Conservation (phyloP, 2,113 vertebrate genomes). For the Rostratula benghalensis region DNA sequence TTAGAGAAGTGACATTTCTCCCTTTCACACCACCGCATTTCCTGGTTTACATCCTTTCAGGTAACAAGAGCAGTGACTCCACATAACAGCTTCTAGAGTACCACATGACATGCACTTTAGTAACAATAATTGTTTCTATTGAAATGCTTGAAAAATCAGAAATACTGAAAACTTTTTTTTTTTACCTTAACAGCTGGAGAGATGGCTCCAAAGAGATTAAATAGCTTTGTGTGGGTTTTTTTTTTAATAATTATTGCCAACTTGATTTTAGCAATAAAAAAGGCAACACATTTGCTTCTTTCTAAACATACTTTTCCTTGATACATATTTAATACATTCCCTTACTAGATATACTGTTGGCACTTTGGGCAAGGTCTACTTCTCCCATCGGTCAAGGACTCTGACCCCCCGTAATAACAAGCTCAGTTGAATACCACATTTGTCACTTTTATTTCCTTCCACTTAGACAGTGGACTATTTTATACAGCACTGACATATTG, state of each 20-base stretch:
- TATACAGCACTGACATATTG: background rate
- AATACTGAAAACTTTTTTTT: background rate
- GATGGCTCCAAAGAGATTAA: background rate
- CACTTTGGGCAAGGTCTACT: background rate
- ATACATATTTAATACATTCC: background rate
- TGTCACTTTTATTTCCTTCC: background rate
- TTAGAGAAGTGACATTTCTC: background rate
- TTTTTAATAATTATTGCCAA: background rate
- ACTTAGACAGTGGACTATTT: background rate
- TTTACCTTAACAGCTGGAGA: background rate
- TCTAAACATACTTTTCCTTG: background rate
- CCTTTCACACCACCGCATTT: background rate
- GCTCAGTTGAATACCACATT: background rate
- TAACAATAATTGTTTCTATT: background rate
- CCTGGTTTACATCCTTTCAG: background rate
- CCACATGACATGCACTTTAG: fast-evolving
- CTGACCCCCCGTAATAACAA: background rate
- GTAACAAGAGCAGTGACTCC: background rate
- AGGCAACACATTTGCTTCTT: background rate
- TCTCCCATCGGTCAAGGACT: background rate
- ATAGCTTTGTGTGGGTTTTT: background rate
- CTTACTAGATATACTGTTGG: background rate
- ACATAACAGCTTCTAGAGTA: background rate
- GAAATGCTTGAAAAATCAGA: background rate
- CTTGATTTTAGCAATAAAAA: background rate